phyloP scores from a whole-genome alignment of 2,113 vertebrate species.

The Neoarius graeffei region DNA sequence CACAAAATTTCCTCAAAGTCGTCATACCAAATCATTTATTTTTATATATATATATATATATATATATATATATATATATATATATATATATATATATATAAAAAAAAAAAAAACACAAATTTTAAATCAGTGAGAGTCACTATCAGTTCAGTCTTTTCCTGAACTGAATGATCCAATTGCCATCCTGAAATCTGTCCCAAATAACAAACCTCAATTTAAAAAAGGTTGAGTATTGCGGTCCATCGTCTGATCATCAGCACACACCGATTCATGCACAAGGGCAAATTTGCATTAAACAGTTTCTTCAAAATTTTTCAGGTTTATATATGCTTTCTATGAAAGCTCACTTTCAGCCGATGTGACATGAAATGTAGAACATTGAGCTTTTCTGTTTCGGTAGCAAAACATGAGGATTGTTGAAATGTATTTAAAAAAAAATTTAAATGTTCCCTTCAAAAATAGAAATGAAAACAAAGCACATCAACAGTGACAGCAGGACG shows the following conservation, averaged over 20 bases:
- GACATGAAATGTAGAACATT: neutral
- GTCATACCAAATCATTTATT: neutral
- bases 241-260: neutral
- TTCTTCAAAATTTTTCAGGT: neutral
- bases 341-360: neutral
- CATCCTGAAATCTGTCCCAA: neutral
- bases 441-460: neutral
- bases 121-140: neutral
- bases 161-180: neutral
- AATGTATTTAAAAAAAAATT: neutral
- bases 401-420: neutral
- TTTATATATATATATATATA: too few relatives aligned
- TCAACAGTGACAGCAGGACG: neutral
- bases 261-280: neutral
- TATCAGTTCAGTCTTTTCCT: neutral
- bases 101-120: neutral
- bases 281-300: neutral
- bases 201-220: neutral
- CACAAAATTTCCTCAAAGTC: too few relatives aligned
- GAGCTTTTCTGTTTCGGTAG: neutral
- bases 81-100: too few relatives aligned
- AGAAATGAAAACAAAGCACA: neutral
- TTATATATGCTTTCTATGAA: neutral
- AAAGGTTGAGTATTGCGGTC: neutral
- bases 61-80: too few relatives aligned